Conservation (phyloP, 2,797 vertebrate genomes). For the Apogon hyalosoma region DNA sequence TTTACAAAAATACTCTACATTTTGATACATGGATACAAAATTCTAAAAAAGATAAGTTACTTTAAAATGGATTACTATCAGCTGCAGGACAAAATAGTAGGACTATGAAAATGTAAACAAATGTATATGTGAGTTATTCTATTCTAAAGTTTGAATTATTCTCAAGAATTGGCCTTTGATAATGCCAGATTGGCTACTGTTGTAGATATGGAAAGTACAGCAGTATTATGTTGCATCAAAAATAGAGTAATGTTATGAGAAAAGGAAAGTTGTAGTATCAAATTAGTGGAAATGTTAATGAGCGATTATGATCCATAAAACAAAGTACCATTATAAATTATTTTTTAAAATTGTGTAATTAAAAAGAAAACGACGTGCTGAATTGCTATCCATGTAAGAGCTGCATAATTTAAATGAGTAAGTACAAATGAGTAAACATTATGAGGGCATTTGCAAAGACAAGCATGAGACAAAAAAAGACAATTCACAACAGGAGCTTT, state of each 20-base stretch:
- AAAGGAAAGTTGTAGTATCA: conserved; percentile 51
- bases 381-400: conserved; percentile 54
- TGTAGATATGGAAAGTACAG: conserved; percentile 70
- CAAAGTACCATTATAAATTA: conserved; percentile 73
- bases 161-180: conserved; percentile 59
- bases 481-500: conserved; percentile 72
- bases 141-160: conserved; percentile 50
- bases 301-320: conserved; percentile 56
- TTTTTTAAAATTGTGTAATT: conserved; percentile 24
- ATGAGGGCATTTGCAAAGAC: conserved; percentile 49
- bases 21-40: conserved; percentile 84
- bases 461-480: conserved; percentile 48
- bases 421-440: conserved; percentile 73
- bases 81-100: conserved; percentile 71
- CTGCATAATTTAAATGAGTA: conserved; percentile 71
- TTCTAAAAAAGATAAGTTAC: conserved; percentile 82
- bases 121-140: conserved; percentile 60
- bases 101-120: conserved; percentile 83
- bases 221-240: conserved; percentile 56
- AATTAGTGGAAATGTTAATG: conserved; percentile 66
- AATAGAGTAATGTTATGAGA: conserved; percentile 53
- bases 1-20: conserved; percentile 88
- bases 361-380: conserved; percentile 49
- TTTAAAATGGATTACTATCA: conserved; percentile 81
- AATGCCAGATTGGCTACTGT: conserved; percentile 61